A percentile compares a stretch with the other conserved stretches of the same genome.
These are phyloP conservation scores for Anoura caudifer DNA, from an alignment of 2,113 vertebrate genomes.

Conservation along the genomic window DNA sequence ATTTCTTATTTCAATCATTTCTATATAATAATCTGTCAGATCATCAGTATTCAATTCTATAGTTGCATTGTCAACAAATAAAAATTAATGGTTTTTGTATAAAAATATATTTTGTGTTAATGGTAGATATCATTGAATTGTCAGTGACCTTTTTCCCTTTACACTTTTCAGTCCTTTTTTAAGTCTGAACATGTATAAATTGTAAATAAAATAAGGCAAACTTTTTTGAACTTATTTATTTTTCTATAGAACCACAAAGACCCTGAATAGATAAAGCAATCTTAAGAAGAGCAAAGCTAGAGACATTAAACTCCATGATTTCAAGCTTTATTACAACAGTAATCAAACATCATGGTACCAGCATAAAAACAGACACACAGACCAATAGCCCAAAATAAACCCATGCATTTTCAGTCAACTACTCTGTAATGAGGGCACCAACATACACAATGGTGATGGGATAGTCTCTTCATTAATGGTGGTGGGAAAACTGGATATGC, in stretches of 20 bases:
- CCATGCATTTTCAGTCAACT: no score
- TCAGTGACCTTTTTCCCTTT: neutral
- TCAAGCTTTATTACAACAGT: neutral
- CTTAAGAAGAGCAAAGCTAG: neutral
- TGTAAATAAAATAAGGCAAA: neutral
- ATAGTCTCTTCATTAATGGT: no score
- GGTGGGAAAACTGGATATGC: no score
- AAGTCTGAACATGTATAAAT: neutral
- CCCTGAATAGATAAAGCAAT: neutral
- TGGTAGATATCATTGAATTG: neutral
- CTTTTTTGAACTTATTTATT: neutral
- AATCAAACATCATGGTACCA: neutral
- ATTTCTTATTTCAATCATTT: neutral
- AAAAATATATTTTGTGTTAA: neutral
- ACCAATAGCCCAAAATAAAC: no score
- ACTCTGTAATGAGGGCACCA: no score
- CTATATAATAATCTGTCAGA: neutral
- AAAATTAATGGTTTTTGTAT: neutral
- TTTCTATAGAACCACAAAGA: neutral
- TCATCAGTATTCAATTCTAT: neutral
- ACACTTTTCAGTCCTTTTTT: neutral
- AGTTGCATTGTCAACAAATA: neutral
- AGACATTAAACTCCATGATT: neutral
- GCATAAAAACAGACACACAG: neutral
- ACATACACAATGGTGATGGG: no score